phyloP scores from a whole-genome alignment of 2,888 invertebrate species.

The Scotopteryx bipunctaria region DNA sequence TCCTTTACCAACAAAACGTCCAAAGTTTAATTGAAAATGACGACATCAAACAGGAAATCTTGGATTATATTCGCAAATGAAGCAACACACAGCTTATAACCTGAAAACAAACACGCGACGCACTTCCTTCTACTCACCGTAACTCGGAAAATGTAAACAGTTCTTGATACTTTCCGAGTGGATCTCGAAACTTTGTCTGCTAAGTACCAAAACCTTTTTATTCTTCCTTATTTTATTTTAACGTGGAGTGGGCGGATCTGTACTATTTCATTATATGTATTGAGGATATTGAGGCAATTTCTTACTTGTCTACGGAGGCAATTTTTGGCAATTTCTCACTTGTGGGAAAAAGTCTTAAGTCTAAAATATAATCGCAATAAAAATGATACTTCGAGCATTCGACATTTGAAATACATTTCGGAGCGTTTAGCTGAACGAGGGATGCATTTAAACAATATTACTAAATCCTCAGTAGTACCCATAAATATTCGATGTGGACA shows the following conservation, averaged over 20 bases:
- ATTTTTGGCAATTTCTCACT: too few species aligned
- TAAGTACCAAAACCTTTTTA: slow-evolving; percentile 27
- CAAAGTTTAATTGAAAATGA: slow-evolving; percentile 21
- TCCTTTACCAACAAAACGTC: neutral
- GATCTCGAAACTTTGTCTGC: slow-evolving; percentile 27
- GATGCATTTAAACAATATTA: too few species aligned
- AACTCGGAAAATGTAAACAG: slow-evolving; percentile 23
- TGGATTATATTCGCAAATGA: slow-evolving; percentile 15
- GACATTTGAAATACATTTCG: too few species aligned
- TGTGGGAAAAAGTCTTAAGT: too few species aligned
- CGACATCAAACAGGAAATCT: slow-evolving; percentile 17
- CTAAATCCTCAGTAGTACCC: too few species aligned
- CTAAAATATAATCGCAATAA: too few species aligned
- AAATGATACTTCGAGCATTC: too few species aligned
- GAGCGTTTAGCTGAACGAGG: too few species aligned
- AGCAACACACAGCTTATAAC: slow-evolving; percentile 16
- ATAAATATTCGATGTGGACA: too few species aligned
- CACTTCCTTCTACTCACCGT: neutral
- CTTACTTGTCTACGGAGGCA: too few species aligned
- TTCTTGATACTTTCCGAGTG: slow-evolving; percentile 26
- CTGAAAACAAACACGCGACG: slow-evolving; percentile 19
- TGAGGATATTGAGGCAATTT: neutral
- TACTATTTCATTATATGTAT: slow-evolving; percentile 2
- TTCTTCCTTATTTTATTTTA: slow-evolving; percentile 26
- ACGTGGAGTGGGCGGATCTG: neutral